phyloP scores from a whole-genome alignment of 2,113 vertebrate species.

The Crotalus viridis region DNA sequence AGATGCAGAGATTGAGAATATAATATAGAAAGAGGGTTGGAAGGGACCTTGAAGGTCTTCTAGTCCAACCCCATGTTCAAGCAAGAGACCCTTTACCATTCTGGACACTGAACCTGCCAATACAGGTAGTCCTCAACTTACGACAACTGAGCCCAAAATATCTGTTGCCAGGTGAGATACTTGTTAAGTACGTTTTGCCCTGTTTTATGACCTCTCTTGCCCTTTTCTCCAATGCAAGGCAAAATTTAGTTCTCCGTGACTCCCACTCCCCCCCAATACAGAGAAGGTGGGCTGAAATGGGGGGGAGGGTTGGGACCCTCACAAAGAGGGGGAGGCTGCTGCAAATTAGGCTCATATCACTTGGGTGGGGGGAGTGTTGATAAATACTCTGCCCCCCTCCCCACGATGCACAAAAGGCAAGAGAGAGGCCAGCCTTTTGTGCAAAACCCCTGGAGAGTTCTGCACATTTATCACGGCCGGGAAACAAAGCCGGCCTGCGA shows the following conservation, averaged over 20 bases:
- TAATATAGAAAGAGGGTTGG: background rate
- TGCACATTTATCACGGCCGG: conserved; percentile 68
- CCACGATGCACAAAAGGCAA: background rate
- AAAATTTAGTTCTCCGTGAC: background rate
- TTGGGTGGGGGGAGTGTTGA: background rate
- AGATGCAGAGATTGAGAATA: too few species aligned
- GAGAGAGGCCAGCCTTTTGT: conserved; percentile 63
- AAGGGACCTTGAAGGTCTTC: background rate
- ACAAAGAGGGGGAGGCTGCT: background rate
- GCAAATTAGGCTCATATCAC: conserved; percentile 6
- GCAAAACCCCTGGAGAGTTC: conserved; percentile 60
- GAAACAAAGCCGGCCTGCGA: conserved; percentile 61
- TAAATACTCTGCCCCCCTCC: background rate
- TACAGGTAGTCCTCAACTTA: background rate
- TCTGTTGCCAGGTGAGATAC: background rate
- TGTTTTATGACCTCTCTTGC: too few species aligned
- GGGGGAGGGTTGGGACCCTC: background rate
- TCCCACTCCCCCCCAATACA: background rate
- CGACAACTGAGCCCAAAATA: background rate
- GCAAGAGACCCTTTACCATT: background rate
- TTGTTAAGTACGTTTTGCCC: background rate
- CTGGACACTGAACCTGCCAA: background rate
- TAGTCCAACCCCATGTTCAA: background rate
- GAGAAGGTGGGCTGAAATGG: background rate
- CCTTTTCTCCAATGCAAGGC: too few species aligned